Evolutionary conservation across 92 coral and sea anemone genomes (phyloP).

Genomic region (Pocillopora meandrina): DNA sequence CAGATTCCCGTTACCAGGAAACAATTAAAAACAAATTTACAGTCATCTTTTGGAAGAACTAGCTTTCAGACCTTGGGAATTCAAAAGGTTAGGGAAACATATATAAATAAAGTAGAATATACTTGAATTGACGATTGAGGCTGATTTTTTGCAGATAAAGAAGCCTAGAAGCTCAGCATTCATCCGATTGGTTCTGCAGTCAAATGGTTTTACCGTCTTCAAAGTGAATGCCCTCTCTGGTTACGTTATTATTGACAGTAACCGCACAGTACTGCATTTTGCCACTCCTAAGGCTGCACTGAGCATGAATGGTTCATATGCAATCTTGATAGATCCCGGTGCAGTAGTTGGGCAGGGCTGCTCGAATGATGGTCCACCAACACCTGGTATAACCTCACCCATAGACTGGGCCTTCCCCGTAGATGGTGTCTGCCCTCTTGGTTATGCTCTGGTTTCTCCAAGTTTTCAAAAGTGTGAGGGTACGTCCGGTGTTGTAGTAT

Average conservation of each 20-base stretch:
- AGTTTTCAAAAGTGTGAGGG: conserved; percentile 25
- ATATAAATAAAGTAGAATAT: no score
- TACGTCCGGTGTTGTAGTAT: not conserved
- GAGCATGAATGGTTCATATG: conserved; percentile 60
- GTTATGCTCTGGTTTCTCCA: conserved; percentile 33
- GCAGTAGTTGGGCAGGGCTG: conserved; percentile 68
- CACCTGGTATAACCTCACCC: conserved; percentile 41
- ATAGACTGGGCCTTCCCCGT: conserved; percentile 39
- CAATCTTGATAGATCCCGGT: conserved; percentile 54
- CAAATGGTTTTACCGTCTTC: conserved; percentile 20
- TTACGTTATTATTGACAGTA: conserved; percentile 11
- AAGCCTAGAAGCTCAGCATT: conserved; percentile 44
- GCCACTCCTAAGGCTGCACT: conserved; percentile 43
- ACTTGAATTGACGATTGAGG: no score
- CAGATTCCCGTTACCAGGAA: no score
- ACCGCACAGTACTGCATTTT: conserved; percentile 39
- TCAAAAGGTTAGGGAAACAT: no score
- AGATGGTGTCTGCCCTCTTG: conserved; percentile 33
- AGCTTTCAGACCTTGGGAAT: no score
- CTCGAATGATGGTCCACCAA: conserved; percentile 65
- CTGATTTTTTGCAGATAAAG: conserved; percentile 29
- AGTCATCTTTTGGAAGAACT: no score
- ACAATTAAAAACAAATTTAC: no score
- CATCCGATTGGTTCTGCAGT: conserved; percentile 32
- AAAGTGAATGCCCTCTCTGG: conserved; percentile 50